A percentile compares a stretch with the other conserved stretches of the same genome.
These are phyloP conservation scores for Felis chaus DNA, from an alignment of 2,113 vertebrate species.

Conservation along the genomic window DNA sequence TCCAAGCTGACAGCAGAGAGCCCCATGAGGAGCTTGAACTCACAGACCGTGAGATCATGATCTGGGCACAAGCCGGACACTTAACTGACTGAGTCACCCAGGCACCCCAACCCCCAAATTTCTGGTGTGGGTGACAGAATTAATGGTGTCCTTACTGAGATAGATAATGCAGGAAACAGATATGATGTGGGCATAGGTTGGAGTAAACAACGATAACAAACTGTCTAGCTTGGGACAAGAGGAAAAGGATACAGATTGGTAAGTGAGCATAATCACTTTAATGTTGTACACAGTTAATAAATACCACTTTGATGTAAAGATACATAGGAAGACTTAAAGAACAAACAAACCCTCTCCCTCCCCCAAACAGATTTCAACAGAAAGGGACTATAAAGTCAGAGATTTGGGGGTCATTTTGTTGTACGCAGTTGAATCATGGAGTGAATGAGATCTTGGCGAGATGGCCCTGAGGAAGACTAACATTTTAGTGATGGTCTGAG, in stretches of 20 bases:
- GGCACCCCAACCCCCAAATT: neutral
- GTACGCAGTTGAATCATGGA: neutral
- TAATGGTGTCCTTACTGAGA: neutral
- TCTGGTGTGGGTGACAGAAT: neutral
- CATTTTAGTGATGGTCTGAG: neutral
- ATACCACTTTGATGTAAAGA: neutral
- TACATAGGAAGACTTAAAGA: neutral
- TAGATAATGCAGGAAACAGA: neutral
- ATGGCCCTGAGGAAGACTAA: neutral
- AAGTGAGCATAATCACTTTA: neutral
- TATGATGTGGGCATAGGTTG: neutral
- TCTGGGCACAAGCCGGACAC: too few species aligned
- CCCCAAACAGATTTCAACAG: neutral
- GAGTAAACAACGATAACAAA: neutral
- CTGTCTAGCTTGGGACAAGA: neutral
- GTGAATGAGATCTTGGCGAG: neutral
- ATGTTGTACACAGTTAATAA: neutral
- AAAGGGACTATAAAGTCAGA: neutral
- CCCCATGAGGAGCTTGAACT: too few species aligned
- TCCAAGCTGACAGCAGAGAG: too few species aligned
- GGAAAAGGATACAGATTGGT: neutral
- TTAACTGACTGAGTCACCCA: too few species aligned
- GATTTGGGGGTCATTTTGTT: neutral
- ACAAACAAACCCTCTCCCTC: neutral
- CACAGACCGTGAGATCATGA: too few species aligned